phyloP scores from a whole-genome alignment of 2,113 vertebrate species.

The Chinchilla lanigera region DNA sequence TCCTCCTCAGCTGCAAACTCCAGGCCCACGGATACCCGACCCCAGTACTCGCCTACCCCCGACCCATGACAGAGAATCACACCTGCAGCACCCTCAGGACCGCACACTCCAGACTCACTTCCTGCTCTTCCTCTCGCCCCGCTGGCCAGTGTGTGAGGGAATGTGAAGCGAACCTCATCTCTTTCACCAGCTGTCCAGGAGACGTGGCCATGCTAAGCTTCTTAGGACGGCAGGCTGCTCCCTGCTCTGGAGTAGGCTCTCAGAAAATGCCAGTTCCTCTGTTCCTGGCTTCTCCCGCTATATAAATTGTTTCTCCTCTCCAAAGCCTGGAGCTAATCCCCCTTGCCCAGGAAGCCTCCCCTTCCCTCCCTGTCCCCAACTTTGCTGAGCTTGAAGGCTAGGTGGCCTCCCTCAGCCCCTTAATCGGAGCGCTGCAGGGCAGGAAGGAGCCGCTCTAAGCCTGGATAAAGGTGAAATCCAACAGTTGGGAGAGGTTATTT shows the following conservation, averaged over 20 bases:
- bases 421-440: neutral
- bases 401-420: slow-evolving; percentile 25
- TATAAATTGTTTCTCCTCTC: neutral
- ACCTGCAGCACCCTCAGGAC: neutral
- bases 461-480: slow-evolving; percentile 85
- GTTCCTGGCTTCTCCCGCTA: neutral
- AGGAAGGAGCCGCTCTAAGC: slow-evolving; percentile 66
- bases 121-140: neutral
- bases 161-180: neutral
- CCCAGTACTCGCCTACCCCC: too few species aligned
- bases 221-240: neutral
- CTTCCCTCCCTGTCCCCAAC: neutral
- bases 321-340: neutral
- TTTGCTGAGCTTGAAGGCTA: neutral
- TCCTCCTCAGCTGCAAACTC: neutral
- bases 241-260: neutral
- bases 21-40: neutral
- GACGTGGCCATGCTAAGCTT: neutral
- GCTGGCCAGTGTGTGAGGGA: neutral
- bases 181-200: neutral
- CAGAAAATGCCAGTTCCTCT: neutral
- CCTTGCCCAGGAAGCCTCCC: neutral
- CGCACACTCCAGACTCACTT: neutral
- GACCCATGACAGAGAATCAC: fast-evolving
- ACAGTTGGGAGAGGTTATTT: slow-evolving; percentile 86